Base-by-base conservation (phyloP, 2,888 invertebrate species). In the Eupelmus urozonus region DNA sequence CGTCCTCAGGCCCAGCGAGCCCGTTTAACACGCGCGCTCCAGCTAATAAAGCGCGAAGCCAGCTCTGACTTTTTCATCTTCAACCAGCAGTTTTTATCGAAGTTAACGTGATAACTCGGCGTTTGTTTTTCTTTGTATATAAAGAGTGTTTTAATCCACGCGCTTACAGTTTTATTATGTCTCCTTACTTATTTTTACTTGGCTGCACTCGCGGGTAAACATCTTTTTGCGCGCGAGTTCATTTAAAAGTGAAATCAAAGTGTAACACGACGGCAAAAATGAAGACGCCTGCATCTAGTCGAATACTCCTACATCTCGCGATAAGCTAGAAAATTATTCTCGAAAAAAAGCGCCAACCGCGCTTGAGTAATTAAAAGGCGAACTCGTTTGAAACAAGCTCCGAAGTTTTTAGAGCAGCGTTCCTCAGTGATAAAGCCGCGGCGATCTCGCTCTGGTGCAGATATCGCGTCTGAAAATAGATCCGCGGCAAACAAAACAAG, bases 41-140 rank as follows among this genome's bases (percentile, higher is more conserved):
- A 18, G 20, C 4, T 51, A 18, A 4, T 18, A 20, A n/a, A 16
- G 45, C 7, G 3, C 9, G 25, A n/a, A 25, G 29, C 72, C 42
- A 73, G 72, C 63, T 55, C 29, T 67, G 34, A 66, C 59, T 73
- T 74, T 60, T 74, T 59, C 25, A 66, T 66, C 59, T 66, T 45
- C 45, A 59, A 49, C 25, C 1, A 3, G 55, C 29, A 1, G 7
- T 63, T 62, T 72, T 72, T 72, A 63, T 72, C 40, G 3, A 53
- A 62, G 49, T 63, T 53, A 53, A 53, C 27, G 34, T 34, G n/a
- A 40, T 2, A 13, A 20, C 11, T 55, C 27, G 23, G 59, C 45
- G 16, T 42, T 57, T 25, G 40, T 57, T 23, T 42, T 55, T 49
- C 25, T 55, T 7, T 34, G 34, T 13, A 45, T 16, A 45, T 16